phyloP scores from a whole-genome alignment of 2,888 invertebrate genomes.

The Phaonia tiefii region DNA sequence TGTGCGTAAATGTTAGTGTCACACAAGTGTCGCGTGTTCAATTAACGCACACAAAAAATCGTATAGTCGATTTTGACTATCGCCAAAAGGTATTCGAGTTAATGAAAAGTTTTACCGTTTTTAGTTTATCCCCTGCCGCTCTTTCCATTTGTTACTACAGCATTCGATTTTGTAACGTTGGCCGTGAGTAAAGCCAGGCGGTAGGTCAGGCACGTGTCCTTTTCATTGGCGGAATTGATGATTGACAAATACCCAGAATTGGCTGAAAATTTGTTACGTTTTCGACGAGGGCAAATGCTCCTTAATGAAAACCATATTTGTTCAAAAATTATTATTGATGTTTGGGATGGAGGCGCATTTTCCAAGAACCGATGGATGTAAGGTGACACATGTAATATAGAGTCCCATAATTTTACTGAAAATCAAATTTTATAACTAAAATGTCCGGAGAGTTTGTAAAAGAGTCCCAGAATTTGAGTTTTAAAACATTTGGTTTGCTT shows the following conservation, averaged over 20 bases:
- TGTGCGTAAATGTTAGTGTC: neutral
- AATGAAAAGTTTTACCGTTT: slow-evolving; percentile 21
- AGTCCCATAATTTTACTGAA: no score
- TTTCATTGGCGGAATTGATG: neutral
- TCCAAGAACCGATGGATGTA: no score
- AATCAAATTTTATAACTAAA: no score
- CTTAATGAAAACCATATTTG: slow-evolving; percentile 1
- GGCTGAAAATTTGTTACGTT: neutral
- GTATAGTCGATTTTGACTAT: slow-evolving; percentile 24
- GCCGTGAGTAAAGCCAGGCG: neutral
- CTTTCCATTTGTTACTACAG: neutral
- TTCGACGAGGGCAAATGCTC: neutral
- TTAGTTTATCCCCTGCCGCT: neutral
- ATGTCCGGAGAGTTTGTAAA: no score
- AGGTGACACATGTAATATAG: no score
- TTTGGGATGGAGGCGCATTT: neutral
- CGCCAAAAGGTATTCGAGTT: slow-evolving; percentile 30
- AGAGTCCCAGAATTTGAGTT: no score
- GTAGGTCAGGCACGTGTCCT: slow-evolving; percentile 1
- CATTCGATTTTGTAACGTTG: neutral
- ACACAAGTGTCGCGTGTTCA: slow-evolving; percentile 65
- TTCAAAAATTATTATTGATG: neutral
- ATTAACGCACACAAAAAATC: slow-evolving; percentile 47
- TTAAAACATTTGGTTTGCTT: no score
- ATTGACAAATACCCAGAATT: slow-evolving; percentile 19